A percentile compares a stretch with the other conserved stretches of the same genome.
Evolutionary conservation across 1,140 invertebrate genomes (phyloP).

Genomic region (Zelostemma sp.): DNA sequence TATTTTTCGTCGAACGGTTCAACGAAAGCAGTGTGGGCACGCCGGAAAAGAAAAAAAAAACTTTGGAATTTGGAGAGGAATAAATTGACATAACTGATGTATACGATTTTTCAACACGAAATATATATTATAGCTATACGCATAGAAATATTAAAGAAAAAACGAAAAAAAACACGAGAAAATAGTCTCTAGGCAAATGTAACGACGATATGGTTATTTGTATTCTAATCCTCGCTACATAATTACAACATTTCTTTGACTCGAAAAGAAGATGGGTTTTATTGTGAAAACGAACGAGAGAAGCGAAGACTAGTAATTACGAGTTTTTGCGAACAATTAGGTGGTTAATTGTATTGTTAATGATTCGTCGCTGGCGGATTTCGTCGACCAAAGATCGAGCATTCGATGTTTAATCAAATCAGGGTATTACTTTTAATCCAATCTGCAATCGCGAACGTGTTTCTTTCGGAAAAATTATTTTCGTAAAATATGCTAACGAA

Average conservation of each 20-base stretch:
- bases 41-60: conserved; percentile 26
- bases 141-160: conserved; percentile 61
- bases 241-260: too few species aligned
- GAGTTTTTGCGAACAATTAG: conserved; percentile 57
- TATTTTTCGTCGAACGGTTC: conserved; percentile 37
- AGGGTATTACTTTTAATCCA: conserved; percentile 4
- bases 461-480: too few species aligned
- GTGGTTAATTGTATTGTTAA: conserved; percentile 67
- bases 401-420: conserved; percentile 12
- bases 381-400: conserved; percentile 53
- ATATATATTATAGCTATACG: conserved; percentile 71
- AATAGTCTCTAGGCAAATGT: conserved; percentile 66
- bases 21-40: conserved; percentile 3
- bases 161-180: conserved; percentile 57
- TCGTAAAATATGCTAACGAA: neutral
- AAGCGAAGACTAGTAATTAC: conserved; percentile 44
- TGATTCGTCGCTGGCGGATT: conserved; percentile 62
- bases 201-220: too few species aligned
- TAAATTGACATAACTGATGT: conserved; percentile 68
- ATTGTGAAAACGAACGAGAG: conserved; percentile 58
- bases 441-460: neutral
- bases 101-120: conserved; percentile 71
- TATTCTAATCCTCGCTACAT: conserved; percentile 48
- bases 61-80: conserved; percentile 37
- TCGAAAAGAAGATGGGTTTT: conserved; percentile 55